A percentile compares a stretch with the other conserved stretches of the same genome.
These are phyloP conservation scores for Drosophila ironensis DNA, from an alignment of 1,140 invertebrate genomes.

Conservation along the genomic window DNA sequence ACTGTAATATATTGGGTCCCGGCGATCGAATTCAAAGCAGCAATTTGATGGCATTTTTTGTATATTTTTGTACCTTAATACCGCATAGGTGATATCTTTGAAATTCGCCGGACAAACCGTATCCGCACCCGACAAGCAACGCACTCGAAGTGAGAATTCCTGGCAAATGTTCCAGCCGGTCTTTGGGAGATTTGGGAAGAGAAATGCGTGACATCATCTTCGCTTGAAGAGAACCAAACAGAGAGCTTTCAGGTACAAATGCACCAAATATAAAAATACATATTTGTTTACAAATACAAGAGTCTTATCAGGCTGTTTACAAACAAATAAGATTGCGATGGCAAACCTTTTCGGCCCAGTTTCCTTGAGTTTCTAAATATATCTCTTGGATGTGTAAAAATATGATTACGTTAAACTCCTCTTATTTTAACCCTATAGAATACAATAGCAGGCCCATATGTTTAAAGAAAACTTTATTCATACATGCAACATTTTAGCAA, in stretches of 20 bases:
- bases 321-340: no score
- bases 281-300: background rate
- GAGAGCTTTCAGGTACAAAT: background rate
- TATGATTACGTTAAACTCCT: no score
- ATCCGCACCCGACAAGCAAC: constrained; percentile 3
- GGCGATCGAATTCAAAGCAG: constrained; percentile 58
- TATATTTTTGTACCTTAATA: no score
- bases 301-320: no score
- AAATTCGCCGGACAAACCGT: background rate
- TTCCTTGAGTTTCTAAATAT: no score
- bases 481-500: no score
- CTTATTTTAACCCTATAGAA: no score
- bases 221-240: constrained; percentile 25
- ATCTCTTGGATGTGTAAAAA: no score
- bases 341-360: no score
- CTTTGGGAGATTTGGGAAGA: background rate
- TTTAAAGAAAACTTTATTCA: no score
- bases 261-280: background rate
- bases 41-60: constrained; percentile 56
- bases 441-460: no score
- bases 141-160: background rate
- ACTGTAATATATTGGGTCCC: constrained; percentile 60
- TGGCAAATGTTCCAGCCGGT: background rate
- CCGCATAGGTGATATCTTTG: background rate
- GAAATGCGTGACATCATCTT: constrained; percentile 56